Conservation (phyloP, 2,797 vertebrate species). For the Vultur gryphus region DNA sequence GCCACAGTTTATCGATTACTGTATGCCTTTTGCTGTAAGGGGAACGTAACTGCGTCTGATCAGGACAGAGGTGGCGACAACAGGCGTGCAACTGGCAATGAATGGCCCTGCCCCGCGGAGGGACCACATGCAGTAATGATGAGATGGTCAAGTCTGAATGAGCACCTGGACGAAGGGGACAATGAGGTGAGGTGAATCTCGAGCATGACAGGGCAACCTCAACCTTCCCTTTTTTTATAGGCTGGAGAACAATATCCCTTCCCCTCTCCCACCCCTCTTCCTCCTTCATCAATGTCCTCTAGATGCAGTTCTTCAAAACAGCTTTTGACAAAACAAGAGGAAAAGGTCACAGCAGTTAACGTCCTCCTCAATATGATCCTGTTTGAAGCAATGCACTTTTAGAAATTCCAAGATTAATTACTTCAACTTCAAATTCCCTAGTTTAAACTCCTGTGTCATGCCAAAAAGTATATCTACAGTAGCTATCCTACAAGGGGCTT, state of each 20-base stretch:
- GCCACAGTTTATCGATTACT: not conserved
- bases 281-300: conserved; percentile 25
- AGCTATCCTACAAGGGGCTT: not conserved
- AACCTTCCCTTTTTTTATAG: not conserved
- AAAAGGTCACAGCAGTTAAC: conserved; percentile 59
- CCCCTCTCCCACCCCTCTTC: not conserved
- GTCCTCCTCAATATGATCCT: not conserved
- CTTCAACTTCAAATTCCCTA: not conserved
- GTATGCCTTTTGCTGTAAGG: not conserved
- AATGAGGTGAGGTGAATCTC: not conserved
- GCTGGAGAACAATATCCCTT: not conserved
- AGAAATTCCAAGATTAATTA: conserved; percentile 42
- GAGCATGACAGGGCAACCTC: not conserved
- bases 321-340: conserved; percentile 52
- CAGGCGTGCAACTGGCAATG: not conserved
- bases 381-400: conserved; percentile 39
- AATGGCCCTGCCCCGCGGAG: not conserved
- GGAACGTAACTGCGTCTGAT: not conserved
- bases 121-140: not conserved
- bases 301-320: conserved; percentile 18
- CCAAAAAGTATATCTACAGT: conserved; percentile 49
- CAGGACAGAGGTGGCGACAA: not conserved
- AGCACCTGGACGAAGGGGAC: not conserved
- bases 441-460: not conserved
- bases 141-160: not conserved